A percentile compares a stretch with the other conserved stretches of the same genome.
These are phyloP conservation scores for Hirudinaria manillensis DNA, from an alignment of 2,888 invertebrate species.

Conservation along the genomic window DNA sequence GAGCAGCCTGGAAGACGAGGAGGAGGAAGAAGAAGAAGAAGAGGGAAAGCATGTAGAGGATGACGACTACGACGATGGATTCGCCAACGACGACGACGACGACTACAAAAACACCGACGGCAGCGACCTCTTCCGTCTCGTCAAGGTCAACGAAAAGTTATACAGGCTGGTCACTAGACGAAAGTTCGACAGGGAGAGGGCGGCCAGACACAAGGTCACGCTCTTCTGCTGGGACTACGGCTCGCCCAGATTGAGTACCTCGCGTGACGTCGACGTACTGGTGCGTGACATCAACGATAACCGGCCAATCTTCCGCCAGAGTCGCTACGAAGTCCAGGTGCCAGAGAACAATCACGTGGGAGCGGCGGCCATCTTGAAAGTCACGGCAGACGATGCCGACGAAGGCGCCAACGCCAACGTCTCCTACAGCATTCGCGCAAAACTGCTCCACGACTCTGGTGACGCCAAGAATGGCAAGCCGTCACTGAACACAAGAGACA, in stretches of 20 bases:
- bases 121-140: not conserved
- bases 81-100: not conserved
- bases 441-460: not conserved
- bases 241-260: constrained; percentile 15
- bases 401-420: constrained; percentile 44
- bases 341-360: constrained; percentile 27
- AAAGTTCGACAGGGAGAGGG: constrained; percentile 19
- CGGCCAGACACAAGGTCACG: constrained; percentile 7
- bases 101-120: not conserved
- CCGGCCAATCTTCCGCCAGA: constrained; percentile 67
- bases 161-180: constrained; percentile 4
- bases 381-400: constrained; percentile 38
- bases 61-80: not conserved
- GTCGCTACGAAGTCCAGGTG: constrained; percentile 26
- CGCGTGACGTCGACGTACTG: constrained; percentile 63
- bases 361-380: constrained; percentile 29
- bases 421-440: constrained; percentile 35
- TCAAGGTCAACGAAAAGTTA: constrained; percentile 17
- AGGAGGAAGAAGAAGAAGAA: not conserved
- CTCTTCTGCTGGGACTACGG: constrained; percentile 29
- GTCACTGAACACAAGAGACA: not conserved
- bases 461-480: not conserved
- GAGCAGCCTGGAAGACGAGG: not conserved
- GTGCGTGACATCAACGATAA: constrained; percentile 85
- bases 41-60: constrained; percentile 5